Evolutionary conservation across 2,797 vertebrate species (phyloP).

Genomic region (Bufotes viridis): DNA sequence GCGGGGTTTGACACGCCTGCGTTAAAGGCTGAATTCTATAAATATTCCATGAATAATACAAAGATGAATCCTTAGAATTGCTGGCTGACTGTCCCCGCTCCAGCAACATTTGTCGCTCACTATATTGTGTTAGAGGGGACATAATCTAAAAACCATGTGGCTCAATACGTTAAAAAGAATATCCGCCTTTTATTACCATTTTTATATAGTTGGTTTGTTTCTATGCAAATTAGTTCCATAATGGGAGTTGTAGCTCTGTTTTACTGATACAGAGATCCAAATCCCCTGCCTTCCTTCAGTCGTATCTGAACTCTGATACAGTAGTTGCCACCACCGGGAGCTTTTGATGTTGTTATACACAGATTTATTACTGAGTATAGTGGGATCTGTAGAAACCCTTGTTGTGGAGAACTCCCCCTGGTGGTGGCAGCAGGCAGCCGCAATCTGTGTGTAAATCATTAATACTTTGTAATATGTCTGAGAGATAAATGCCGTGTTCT

Average conservation of each 20-base stretch:
- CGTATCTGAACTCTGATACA: neutral
- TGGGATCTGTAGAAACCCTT: neutral
- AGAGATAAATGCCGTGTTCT: too few species aligned
- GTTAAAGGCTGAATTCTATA: conserved; percentile 36
- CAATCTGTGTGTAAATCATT: neutral
- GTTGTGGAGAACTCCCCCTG: neutral
- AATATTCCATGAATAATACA: neutral
- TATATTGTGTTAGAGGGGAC: neutral
- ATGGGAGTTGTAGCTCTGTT: neutral
- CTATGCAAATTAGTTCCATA: neutral
- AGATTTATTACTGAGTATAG: neutral
- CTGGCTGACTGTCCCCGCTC: neutral
- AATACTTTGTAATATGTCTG: too few species aligned
- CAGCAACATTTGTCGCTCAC: neutral
- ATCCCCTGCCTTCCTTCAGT: neutral
- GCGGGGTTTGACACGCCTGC: conserved; percentile 1
- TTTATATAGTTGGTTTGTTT: neutral
- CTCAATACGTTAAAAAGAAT: too few species aligned
- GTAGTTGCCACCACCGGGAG: neutral
- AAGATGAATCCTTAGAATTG: conserved; percentile 15
- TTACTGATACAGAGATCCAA: neutral
- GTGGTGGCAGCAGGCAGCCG: neutral
- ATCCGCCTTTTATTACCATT: too few species aligned
- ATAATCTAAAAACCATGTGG: neutral
- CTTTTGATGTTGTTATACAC: neutral